Percentiles rank a stretch among this genome's conserved stretches.
Conservation (phyloP, 1,140 invertebrate species). For the Heliothis virescens region DNA sequence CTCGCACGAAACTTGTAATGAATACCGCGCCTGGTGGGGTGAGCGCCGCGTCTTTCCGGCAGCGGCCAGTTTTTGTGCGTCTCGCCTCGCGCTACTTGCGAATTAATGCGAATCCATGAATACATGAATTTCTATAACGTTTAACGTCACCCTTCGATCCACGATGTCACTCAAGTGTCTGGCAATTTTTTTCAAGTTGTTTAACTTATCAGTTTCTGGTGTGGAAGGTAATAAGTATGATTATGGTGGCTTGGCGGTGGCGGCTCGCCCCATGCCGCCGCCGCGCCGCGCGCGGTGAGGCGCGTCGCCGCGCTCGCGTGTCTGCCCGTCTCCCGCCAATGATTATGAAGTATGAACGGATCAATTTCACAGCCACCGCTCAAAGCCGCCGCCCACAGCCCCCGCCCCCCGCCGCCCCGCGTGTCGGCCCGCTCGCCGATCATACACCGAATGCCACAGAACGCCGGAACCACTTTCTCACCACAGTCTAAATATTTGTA, state of each 20-base stretch:
- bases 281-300: neutral
- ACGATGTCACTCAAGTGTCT: conserved; percentile 22
- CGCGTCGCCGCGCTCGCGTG: conserved; percentile 34
- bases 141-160: conserved; percentile 37
- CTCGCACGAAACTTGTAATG: neutral
- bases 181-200: neutral
- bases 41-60: neutral
- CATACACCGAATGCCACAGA: conserved; percentile 19
- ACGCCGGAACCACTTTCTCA: neutral
- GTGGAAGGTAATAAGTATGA: neutral
- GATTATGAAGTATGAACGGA: conserved; percentile 73
- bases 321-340: conserved; percentile 53
- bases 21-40: neutral
- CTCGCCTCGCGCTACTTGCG: conserved; percentile 34
- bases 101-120: conserved; percentile 10
- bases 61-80: conserved; percentile 39
- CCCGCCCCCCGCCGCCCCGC: conserved; percentile 1
- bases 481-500: conserved; percentile 52
- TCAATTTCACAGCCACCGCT: conserved; percentile 72
- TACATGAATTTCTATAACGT: conserved; percentile 37
- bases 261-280: neutral
- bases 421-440: neutral
- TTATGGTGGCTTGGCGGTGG: neutral
- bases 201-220: neutral
- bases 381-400: conserved; percentile 57